Evolutionary conservation across 64 coral and sea anemone genomes (phyloP).

Genomic region (Actinia equina): DNA sequence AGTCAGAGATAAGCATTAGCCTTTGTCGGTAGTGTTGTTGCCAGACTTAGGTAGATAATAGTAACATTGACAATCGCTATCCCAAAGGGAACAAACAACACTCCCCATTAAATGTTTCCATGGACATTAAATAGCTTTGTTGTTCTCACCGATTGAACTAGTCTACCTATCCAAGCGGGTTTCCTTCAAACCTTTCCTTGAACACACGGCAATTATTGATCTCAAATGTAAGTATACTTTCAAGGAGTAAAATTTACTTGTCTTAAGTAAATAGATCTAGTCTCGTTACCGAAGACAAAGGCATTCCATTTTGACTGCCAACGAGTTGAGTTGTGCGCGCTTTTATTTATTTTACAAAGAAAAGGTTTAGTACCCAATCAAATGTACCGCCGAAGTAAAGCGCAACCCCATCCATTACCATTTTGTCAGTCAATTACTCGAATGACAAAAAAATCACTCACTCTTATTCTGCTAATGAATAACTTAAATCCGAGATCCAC

Average conservation of each 20-base stretch:
- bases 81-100: constrained; percentile 19
- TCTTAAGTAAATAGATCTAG: neutral
- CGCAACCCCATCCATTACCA: constrained; percentile 8
- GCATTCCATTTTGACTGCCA: constrained; percentile 22
- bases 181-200: neutral
- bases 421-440: constrained; percentile 2
- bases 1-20: constrained; percentile 78
- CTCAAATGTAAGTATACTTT: constrained; percentile 4
- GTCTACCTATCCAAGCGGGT: neutral
- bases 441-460: constrained; percentile 9
- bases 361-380: neutral
- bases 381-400: neutral
- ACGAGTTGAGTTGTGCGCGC: neutral
- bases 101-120: neutral
- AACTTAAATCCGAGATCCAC: neutral
- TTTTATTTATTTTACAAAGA: constrained; percentile 29
- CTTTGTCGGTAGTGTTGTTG: constrained; percentile 68
- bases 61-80: constrained; percentile 1
- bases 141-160: neutral
- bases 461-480: constrained; percentile 5
- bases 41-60: constrained; percentile 14
- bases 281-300: neutral
- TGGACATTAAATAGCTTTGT: neutral
- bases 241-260: neutral
- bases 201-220: neutral